Evolutionary conservation across 2,888 invertebrate genomes (phyloP), one percentile per base, ranked within the genome.

Genomic region (Linnaemya tessellans): DNA sequence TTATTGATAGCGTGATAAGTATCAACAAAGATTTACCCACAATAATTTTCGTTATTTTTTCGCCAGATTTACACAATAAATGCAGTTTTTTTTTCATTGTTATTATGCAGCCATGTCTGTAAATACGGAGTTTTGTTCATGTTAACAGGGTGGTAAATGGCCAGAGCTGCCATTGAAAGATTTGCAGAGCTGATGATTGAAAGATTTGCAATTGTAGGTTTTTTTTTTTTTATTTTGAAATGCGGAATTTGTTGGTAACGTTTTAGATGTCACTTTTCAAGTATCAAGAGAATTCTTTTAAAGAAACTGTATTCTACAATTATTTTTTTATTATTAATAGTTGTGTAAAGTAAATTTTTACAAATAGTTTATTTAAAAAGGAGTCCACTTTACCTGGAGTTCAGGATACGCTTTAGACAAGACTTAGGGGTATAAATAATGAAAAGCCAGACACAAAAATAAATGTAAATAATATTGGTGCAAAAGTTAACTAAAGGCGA

Each of bases 1-100:
- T 35, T 82, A 71, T 78, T 82, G 71, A 82, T 82, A 71, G 82
- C 74, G 84, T 84, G 84, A 65, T 80, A 84, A 80, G 80, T 84
- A 80, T 70, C 70, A 70, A 75, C 68, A 80, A 75, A 71, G 41
- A 80, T 65, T 79, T 74, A 75, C 15, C 75, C 80, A 65, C 46
- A 78, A 77, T 25, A 80, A 60, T 30, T 15, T 67, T 65, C 38
- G 3, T 56, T 1, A 38, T 41, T 70, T 73, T 58, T 58, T 56
- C 18, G 41, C 11, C 30, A 79, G 60, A 73, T 83, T 83, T 54
- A 30, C 4, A 77, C 41, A 60, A 77, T 38, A 71, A 64, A 41
- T 73, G 15, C 43, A 64, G 41, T 18, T 67, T 77, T 60, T 58
- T 46, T 73, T 49, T 58, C n/a, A 41, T 65, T 46, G 10, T 75